Conservation (phyloP, 2,888 invertebrate species). For the Lymantria dispar region DNA sequence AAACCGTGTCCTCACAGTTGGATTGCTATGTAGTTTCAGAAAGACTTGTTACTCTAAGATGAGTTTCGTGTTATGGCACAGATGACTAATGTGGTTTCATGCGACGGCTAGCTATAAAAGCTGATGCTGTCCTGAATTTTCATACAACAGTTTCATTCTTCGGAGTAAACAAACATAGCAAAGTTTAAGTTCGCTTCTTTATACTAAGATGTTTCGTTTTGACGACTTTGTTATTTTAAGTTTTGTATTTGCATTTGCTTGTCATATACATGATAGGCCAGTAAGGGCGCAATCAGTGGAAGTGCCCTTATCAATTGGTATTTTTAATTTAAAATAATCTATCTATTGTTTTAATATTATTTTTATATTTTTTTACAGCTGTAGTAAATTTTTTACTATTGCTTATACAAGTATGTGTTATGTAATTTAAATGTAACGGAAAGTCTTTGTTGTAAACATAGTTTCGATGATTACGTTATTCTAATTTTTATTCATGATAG, state of each 20-base stretch:
- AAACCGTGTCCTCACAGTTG: slow-evolving; percentile 32
- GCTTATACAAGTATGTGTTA: no score
- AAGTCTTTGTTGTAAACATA: no score
- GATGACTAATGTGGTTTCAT: slow-evolving; percentile 4
- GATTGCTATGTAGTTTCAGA: slow-evolving; percentile 21
- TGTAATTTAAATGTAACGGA: no score
- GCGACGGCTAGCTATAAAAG: slow-evolving; percentile 21
- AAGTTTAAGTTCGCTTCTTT: not conserved
- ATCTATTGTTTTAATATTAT: no score
- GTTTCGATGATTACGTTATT: no score
- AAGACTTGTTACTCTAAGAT: slow-evolving; percentile 47
- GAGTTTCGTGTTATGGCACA: slow-evolving; percentile 41
- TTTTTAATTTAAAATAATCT: not conserved
- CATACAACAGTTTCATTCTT: slow-evolving; percentile 15
- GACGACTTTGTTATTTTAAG: slow-evolving; percentile 32
- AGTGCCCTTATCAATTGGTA: slow-evolving; percentile 63
- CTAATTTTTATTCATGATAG: no score
- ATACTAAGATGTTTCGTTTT: slow-evolving; percentile 36
- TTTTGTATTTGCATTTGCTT: slow-evolving; percentile 41
- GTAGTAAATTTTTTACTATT: no score
- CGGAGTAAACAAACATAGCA: slow-evolving; percentile 3
- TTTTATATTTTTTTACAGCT: no score
- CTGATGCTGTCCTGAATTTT: slow-evolving; percentile 1
- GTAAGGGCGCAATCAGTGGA: slow-evolving; percentile 52
- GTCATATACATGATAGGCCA: slow-evolving; percentile 45